A percentile compares a stretch with the other conserved stretches of the same genome.
Evolutionary conservation across 2,113 vertebrate genomes (phyloP).

Genomic region (Taurulus bubalis): DNA sequence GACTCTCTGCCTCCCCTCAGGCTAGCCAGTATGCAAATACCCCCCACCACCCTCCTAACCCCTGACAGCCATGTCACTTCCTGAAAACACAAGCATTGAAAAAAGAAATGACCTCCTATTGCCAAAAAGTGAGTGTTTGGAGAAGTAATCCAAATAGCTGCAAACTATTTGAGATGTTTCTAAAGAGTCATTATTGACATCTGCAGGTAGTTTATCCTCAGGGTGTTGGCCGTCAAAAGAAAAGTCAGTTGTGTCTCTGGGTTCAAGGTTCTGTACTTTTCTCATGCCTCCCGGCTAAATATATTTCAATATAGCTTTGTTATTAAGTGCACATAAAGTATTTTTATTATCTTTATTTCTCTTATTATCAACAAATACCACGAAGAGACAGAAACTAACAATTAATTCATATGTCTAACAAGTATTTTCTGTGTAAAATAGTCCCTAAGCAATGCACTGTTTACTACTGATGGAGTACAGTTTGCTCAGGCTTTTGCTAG

Average conservation of each 20-base stretch:
- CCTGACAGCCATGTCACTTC: conserved; percentile 66
- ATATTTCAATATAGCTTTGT: not conserved
- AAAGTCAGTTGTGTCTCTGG: conserved; percentile 17
- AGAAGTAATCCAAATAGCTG: conserved; percentile 64
- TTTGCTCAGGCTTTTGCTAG: not conserved
- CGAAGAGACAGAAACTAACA: not conserved
- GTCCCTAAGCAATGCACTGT: not conserved
- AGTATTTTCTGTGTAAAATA: not conserved
- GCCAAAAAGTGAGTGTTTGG: conserved; percentile 54
- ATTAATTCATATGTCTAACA: not conserved
- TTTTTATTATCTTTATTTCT: not conserved
- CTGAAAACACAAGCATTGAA: conserved; percentile 54
- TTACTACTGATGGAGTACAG: too few species aligned
- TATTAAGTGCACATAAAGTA: not conserved
- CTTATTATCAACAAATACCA: not conserved
- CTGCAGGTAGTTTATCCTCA: conserved; percentile 46
- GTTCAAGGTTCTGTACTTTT: not conserved
- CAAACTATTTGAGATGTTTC: conserved; percentile 62
- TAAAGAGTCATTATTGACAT: conserved; percentile 46
- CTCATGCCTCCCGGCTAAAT: conserved; percentile 14
- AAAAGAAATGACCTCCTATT: conserved; percentile 23
- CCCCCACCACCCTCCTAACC: conserved; percentile 23
- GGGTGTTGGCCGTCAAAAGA: conserved; percentile 44
- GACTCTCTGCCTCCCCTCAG: conserved; percentile 76
- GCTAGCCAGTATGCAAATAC: conserved; percentile 84